Evolutionary conservation across 2,113 vertebrate species (phyloP), one percentile per base, ranked within the genome.

Genomic region (Nycticorax nycticorax): DNA sequence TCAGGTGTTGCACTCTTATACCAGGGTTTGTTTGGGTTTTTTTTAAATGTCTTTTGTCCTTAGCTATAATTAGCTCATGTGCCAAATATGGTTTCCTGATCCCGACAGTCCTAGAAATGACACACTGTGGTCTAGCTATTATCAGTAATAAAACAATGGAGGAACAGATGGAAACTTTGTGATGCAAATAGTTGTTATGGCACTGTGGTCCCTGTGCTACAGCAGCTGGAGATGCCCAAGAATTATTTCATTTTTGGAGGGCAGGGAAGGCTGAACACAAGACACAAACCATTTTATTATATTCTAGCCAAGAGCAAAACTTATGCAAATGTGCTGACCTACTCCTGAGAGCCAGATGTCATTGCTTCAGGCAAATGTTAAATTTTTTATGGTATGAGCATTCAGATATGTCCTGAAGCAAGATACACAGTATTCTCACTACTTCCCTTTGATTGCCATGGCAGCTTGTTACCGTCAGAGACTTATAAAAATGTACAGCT

Each of bases 311-410:
- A 95, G 83, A 95, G 86, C 95, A 96, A 92, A 96, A 93, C 53
- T 87, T 96, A 96, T 89, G 85, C 81, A 96, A 94, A 97, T 96
- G 6, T 93, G 66, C 93, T 97, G 94, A 97, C 94, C 95, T 97
- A 68, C 88, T 96, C 80, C 89, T 86, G 83, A 94, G 80, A 91
- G 92, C 92, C 96, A 97, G 96, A 96, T 97, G 93, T 92, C 89
- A 92, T 76, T 96, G 93, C 95, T 95, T 94, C 55, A 91, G 95
- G 91, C 86, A 95, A 93, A 93, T 92, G 84, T 85, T 97, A 93
- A 84, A 62, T 95, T 92, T 96, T 98, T 97, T 94, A 88, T 96
- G 84, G 81, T 96, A 52, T 87, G 88, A 97, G 52, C 64, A 1
- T 93, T 96, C 86, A 91, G 48, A 85, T 86, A 79, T 88, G 67